Conservation (phyloP, 1,140 invertebrate genomes). For the Asobara japonica region DNA sequence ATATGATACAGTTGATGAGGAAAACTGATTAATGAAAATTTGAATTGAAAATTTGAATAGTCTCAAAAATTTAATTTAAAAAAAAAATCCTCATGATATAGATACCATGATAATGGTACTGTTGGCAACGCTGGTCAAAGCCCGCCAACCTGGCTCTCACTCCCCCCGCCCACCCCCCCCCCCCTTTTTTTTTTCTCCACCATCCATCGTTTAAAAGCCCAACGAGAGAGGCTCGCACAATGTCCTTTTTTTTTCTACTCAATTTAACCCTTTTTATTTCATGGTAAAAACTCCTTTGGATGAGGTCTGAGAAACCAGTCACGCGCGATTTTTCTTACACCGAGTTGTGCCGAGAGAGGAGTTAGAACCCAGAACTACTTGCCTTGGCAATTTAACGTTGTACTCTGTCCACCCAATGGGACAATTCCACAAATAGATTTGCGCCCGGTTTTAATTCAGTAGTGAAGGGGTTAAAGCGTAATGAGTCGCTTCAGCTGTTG, state of each 20-base stretch:
- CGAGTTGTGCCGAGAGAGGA: neutral
- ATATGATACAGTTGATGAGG: no score
- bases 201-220: neutral
- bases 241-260: neutral
- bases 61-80: no score
- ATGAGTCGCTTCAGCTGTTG: no score
- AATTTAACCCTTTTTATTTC: constrained; percentile 10
- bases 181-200: neutral
- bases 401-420: neutral
- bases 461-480: neutral
- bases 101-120: no score
- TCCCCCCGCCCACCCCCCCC: neutral
- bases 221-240: neutral
- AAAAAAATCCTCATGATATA: no score
- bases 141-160: neutral
- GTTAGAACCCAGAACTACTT: neutral
- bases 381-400: neutral
- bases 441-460: neutral
- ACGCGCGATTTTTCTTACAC: neutral
- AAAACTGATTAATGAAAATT: no score
- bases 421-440: neutral
- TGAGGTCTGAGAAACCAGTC: constrained; percentile 10
- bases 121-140: no score
- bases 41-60: no score
- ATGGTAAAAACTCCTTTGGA: neutral